Evolutionary conservation across 2,113 vertebrate species (phyloP).

Genomic region (Leptodactylus fuscus): DNA sequence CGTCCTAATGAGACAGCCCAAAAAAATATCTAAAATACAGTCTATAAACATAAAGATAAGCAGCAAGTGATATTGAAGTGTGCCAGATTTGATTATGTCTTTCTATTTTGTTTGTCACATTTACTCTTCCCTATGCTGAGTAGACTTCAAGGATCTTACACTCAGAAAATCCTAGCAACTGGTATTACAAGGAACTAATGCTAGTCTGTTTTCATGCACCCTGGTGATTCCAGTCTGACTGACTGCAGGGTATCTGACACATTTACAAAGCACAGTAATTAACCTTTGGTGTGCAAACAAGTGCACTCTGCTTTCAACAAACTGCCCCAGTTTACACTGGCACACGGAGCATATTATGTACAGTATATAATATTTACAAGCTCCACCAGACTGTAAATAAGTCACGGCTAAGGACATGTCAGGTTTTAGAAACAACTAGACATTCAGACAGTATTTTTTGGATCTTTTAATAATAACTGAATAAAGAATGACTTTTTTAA

Average conservation of each 20-base stretch:
- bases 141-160: background rate
- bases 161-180: background rate
- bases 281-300: constrained; percentile 2
- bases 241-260: background rate
- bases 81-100: no score
- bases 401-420: no score
- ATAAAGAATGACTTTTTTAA: no score
- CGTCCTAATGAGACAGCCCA: no score
- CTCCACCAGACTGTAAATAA: background rate
- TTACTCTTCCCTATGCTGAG: background rate
- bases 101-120: no score
- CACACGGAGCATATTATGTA: background rate
- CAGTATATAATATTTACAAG: background rate
- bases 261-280: background rate
- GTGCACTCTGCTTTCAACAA: background rate
- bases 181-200: background rate
- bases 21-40: no score
- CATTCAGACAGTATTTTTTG: no score
- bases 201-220: background rate
- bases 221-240: background rate
- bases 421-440: no score
- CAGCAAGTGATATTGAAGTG: no score
- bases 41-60: background rate
- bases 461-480: no score
- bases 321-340: background rate